Evolutionary conservation across 2,888 invertebrate genomes (phyloP).

Genomic region (Epinotia ramella): DNA sequence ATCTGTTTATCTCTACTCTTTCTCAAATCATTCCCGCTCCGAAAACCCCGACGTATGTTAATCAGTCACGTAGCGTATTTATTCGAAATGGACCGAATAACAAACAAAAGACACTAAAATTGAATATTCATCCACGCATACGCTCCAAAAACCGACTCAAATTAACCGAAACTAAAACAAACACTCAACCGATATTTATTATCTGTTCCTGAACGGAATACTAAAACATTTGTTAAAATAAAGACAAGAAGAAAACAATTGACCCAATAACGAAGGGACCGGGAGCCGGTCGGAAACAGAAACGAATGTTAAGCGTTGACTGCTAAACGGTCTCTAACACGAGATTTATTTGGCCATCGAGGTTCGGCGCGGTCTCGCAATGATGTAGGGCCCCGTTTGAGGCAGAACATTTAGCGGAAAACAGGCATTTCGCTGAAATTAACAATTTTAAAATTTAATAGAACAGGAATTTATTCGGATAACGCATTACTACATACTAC

Average conservation of each 20-base stretch:
- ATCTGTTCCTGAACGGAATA: slow-evolving; percentile 42
- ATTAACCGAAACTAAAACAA: slow-evolving; percentile 43
- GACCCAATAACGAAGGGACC: slow-evolving; percentile 44
- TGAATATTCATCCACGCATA: not conserved
- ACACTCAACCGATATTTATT: slow-evolving; percentile 44
- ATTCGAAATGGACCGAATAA: slow-evolving; percentile 15
- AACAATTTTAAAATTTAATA: too few relatives aligned
- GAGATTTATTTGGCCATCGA: slow-evolving; percentile 53
- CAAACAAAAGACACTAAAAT: not conserved
- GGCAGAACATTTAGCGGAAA: not conserved
- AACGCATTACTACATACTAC: too few relatives aligned
- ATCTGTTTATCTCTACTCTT: too few relatives aligned
- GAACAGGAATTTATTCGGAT: too few relatives aligned
- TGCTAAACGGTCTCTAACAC: slow-evolving; percentile 55
- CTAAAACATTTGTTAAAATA: slow-evolving; percentile 40
- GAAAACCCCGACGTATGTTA: too few relatives aligned
- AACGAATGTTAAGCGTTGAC: slow-evolving; percentile 49
- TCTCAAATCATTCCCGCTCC: too few relatives aligned
- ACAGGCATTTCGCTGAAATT: not conserved
- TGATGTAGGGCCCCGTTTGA: slow-evolving; percentile 25
- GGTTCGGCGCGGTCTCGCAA: slow-evolving; percentile 35
- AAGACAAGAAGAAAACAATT: slow-evolving; percentile 46
- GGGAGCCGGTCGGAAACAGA: slow-evolving; percentile 45
- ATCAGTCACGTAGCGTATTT: not conserved
- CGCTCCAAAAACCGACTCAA: slow-evolving; percentile 24